Evolutionary conservation across 2,888 invertebrate genomes (phyloP), one percentile per base, ranked within the genome.

Genomic region (Acanthococcus lagerstroemiae): DNA sequence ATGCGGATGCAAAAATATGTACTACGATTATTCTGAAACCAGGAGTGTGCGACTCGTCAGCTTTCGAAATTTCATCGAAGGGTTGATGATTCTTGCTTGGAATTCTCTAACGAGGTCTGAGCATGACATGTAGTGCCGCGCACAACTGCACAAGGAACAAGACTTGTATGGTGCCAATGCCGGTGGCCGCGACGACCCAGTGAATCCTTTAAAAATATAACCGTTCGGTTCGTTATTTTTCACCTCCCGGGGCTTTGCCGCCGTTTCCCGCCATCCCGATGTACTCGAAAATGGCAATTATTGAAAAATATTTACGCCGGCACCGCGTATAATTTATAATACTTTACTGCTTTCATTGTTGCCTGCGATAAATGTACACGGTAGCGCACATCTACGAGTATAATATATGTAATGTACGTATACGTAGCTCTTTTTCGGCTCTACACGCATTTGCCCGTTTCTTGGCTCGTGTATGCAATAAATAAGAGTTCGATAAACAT

Each of bases 1-100:
- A n/a, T n/a, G n/a, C n/a, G n/a, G n/a, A n/a, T n/a, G n/a, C n/a
- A n/a, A n/a, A n/a, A n/a, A n/a, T n/a, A n/a, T n/a, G n/a, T n/a
- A n/a, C n/a, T n/a, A n/a, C n/a, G n/a, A n/a, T n/a, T n/a, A n/a
- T n/a, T n/a, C n/a, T n/a, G n/a, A n/a, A n/a, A n/a, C n/a, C n/a
- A n/a, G n/a, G n/a, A 52, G 52, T 22, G 21, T 24, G 52, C 52
- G 52, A 52, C 52, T 52, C 52, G 52, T 19, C 52, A 52, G 52
- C 52, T 52, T 52, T 24, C 24, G 22, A 52, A 22, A 52, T 24
- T 52, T 52, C 24, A 52, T 52, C 22, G 52, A 52, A 52, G 52
- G 52, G 52, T 21, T 19, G 52, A 52, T 45, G 46, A 45, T 45
- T 45, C 21, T 52, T 24, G 52, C 24, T 22, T 15, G 52, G 24